Evolutionary conservation across 1,140 invertebrate genomes (phyloP).

Genomic region (Hyphantria cunea): DNA sequence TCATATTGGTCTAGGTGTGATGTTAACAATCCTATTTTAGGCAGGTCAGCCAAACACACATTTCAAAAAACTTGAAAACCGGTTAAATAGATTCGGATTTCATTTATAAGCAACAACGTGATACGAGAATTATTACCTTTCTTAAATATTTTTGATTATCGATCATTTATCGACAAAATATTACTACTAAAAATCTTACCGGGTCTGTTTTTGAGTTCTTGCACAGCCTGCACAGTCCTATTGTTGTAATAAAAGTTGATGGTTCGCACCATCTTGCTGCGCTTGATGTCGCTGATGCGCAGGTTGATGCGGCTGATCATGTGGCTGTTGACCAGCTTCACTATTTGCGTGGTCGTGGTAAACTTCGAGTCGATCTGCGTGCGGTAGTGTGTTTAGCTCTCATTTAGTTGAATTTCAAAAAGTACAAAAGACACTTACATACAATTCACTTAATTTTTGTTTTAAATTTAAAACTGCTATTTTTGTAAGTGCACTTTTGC

Average conservation of each 20-base stretch:
- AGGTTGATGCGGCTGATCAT: conserved; percentile 97
- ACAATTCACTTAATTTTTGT: background rate
- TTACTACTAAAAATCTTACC: conserved; percentile 47
- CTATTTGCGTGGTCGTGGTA: conserved; percentile 98
- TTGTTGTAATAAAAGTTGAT: conserved; percentile 99
- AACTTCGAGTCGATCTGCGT: conserved; percentile 95
- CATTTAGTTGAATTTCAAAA: conserved; percentile 18
- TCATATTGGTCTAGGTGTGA: too few species aligned
- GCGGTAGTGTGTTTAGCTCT: conserved; percentile 27
- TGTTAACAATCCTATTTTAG: too few species aligned
- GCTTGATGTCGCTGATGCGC: conserved; percentile 96
- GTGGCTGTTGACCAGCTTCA: conserved; percentile 96
- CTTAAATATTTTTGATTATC: too few species aligned
- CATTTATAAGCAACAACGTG: too few species aligned
- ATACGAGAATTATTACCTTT: too few species aligned
- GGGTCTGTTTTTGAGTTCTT: conserved; percentile 98
- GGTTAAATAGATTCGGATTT: too few species aligned
- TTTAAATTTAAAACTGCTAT: too few species aligned
- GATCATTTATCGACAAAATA: too few species aligned
- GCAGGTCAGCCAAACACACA: too few species aligned
- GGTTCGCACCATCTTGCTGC: conserved; percentile 98
- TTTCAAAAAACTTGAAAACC: too few species aligned
- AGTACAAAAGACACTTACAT: background rate
- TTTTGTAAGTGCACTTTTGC: too few species aligned
- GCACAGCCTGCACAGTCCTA: conserved; percentile 96